Percentiles rank a stretch among this genome's conserved stretches.
These are phyloP conservation scores for Drosophila buzzatii DNA, from an alignment of 2,888 invertebrate genomes.

Conservation along the genomic window DNA sequence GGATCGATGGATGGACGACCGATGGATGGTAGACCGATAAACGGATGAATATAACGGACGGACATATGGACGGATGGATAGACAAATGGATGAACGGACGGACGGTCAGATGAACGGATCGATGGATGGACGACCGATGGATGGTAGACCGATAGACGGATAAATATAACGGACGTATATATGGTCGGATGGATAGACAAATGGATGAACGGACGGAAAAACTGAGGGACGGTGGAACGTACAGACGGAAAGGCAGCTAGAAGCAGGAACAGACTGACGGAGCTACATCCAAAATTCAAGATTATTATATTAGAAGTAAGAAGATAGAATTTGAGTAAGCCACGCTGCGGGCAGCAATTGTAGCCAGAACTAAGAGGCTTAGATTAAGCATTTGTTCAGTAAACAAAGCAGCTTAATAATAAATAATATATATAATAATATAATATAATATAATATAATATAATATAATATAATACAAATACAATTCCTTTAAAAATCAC, in stretches of 20 bases:
- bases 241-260: no score
- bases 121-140: not conserved
- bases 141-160: not conserved
- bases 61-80: not conserved
- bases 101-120: no score
- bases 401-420: no score
- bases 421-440: no score
- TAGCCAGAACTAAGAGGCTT: not conserved
- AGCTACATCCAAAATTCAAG: no score
- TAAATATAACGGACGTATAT: not conserved
- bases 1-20: not conserved
- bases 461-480: no score
- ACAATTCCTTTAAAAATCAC: no score
- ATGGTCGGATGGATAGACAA: not conserved
- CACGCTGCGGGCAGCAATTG: no score
- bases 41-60: not conserved
- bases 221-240: not conserved
- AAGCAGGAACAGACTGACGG: not conserved
- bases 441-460: no score
- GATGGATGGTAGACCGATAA: not conserved
- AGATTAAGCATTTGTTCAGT: not conserved
- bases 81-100: not conserved
- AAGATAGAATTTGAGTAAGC: not conserved
- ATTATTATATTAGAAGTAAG: not conserved
- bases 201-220: not conserved